Base-by-base conservation (phyloP, 2,113 vertebrate genomes). In the Mungos mungo region DNA sequence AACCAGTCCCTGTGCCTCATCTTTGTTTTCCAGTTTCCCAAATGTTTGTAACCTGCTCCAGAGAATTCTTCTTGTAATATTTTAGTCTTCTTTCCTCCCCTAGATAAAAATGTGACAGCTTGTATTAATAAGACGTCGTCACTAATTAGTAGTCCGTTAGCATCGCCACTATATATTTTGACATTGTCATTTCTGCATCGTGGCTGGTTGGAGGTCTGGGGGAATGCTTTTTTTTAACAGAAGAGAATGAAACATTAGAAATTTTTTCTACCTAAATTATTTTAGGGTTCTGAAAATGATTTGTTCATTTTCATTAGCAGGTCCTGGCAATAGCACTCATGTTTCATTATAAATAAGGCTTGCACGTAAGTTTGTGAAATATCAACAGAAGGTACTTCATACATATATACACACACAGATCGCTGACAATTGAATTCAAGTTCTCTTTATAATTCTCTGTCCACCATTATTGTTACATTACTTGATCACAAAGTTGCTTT, bases 131-230 rank as follows among this genome's bases (percentile, higher is more conserved):
- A 97, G 86, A 57, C 45, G 54, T 76, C 18, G 18, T 90, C 80
- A 33, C 74, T 84, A 97, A 94, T 71, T 90, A 57, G 82, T 95
- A 97, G 92, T 71, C 88, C 94, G 29, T 85, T 25, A 97, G 88
- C 66, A 60, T 47, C 3, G 86, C 47, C 23, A 60, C n/a, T 29
- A 47, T 33, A 3, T 88, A 86, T 63, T 80, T 47, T n/a, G 63
- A 21, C 41, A 72, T 15, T 71, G 63, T 45, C 66, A 66, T 90
- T 60, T 93, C 41, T 14, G 33, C 54, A 60, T 8, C n/a, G 35
- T 12, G 29, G 41, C 54, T 89, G n/a, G 80, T 3, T 7, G 1
- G 50, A 86, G 63, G 74, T 21, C 19, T 18, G 10, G 72, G 52
- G 60, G n/a, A 86, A 41, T 41, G 3, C 5, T 41, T 41, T 87